Evolutionary conservation across 2,113 vertebrate genomes (phyloP).

Genomic region (Daubentonia madagascariensis): DNA sequence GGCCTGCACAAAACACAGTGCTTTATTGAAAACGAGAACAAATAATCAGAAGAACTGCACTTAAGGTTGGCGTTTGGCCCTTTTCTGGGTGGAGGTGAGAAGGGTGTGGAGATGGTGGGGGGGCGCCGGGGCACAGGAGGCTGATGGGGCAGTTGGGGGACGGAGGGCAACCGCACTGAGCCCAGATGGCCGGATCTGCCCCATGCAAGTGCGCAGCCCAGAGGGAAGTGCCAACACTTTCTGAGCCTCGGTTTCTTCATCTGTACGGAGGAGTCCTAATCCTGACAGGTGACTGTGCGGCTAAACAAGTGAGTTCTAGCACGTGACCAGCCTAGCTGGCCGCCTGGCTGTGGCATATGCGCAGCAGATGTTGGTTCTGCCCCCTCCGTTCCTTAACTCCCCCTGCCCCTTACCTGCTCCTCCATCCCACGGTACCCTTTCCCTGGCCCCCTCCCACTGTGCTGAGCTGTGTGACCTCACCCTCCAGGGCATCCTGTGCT

Average conservation of each 20-base stretch:
- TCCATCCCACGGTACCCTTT: neutral
- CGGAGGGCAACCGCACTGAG: too few relatives aligned
- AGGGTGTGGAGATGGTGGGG: fast-evolving
- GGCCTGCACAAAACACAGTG: neutral
- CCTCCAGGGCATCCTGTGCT: neutral
- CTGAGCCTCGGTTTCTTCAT: neutral
- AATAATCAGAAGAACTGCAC: fast-evolving
- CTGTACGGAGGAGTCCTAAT: fast-evolving
- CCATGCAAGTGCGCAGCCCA: too few relatives aligned
- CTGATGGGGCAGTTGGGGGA: too few relatives aligned
- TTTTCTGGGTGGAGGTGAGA: neutral
- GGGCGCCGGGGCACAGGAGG: too few relatives aligned
- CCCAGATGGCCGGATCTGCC: fast-evolving
- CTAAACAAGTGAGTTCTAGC: fast-evolving
- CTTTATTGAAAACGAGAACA: neutral
- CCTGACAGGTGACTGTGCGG: too few relatives aligned
- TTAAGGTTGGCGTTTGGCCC: neutral
- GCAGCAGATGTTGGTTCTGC: fast-evolving
- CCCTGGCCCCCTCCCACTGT: neutral
- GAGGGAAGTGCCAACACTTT: neutral
- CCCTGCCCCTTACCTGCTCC: neutral
- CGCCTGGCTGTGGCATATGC: fast-evolving
- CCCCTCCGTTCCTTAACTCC: neutral
- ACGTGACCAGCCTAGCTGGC: neutral
- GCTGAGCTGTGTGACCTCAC: neutral